Evolutionary conservation across 2,797 vertebrate species (phyloP).

Genomic region (Ctenochaetus hawaiiensis): DNA sequence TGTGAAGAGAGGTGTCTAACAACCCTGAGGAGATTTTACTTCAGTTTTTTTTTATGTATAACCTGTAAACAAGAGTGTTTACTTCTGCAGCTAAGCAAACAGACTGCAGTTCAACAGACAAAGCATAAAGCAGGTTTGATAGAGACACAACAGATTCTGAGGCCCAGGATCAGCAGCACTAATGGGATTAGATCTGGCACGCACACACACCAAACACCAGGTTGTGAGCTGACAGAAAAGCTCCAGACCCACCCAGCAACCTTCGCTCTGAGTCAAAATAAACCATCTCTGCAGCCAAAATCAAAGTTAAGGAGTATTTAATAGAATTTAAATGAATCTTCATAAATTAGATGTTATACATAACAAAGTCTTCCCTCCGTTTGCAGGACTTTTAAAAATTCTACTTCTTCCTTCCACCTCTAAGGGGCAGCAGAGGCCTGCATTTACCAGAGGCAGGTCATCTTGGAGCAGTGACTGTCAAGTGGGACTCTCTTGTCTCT

Average conservation of each 20-base stretch:
- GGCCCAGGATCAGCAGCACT: constrained; percentile 67
- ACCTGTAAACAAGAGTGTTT: constrained; percentile 62
- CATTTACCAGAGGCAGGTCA: constrained; percentile 48
- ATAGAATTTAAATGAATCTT: neutral
- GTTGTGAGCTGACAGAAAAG: constrained; percentile 12
- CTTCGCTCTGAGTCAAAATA: constrained; percentile 28
- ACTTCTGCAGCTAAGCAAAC: constrained; percentile 37
- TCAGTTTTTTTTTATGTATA: constrained; percentile 12
- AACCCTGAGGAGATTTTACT: constrained; percentile 28
- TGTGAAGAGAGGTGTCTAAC: neutral
- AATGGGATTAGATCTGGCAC: constrained; percentile 72
- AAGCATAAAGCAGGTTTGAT: constrained; percentile 65
- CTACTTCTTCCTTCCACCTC: constrained; percentile 62
- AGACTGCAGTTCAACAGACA: constrained; percentile 48
- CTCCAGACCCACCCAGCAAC: constrained; percentile 8
- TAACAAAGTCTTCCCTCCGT: neutral
- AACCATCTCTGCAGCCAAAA: constrained; percentile 4
- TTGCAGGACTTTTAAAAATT: neutral
- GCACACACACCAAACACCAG: constrained; percentile 42
- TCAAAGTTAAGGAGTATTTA: constrained; percentile 18
- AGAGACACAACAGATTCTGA: constrained; percentile 67
- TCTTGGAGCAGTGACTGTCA: constrained; percentile 45
- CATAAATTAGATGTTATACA: constrained; percentile 2
- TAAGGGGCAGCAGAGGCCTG: constrained; percentile 86
- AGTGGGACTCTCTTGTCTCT: constrained; percentile 39